Evolutionary conservation across 2,797 vertebrate species (phyloP).

Genomic region (Acropternis orthonyx): DNA sequence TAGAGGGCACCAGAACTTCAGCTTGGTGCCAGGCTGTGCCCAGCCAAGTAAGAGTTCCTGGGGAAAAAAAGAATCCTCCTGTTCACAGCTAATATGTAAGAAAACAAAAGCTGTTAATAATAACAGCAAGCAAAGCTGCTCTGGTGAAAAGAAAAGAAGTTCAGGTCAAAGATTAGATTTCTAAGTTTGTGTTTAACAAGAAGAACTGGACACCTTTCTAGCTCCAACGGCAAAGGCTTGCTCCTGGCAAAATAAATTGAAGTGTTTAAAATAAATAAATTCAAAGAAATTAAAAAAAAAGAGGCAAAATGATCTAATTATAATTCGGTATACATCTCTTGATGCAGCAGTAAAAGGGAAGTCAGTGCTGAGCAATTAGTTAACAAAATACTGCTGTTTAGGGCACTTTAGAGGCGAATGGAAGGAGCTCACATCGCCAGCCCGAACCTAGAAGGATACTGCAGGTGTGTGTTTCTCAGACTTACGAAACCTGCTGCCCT

Average conservation of each 20-base stretch:
- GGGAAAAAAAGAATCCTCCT: background rate
- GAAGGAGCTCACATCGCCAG: background rate
- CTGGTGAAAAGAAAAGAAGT: background rate
- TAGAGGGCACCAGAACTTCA: conserved; percentile 63
- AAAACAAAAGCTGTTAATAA: background rate
- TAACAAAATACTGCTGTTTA: background rate
- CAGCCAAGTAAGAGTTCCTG: background rate
- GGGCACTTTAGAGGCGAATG: background rate
- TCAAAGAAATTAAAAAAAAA: background rate
- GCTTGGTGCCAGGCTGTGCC: background rate
- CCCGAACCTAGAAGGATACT: background rate
- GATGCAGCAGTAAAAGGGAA: background rate
- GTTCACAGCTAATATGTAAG: background rate
- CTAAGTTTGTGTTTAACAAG: background rate
- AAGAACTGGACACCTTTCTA: background rate
- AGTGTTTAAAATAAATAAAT: background rate
- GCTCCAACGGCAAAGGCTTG: background rate
- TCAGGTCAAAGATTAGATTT: background rate
- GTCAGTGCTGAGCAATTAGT: background rate
- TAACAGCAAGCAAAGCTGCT: background rate
- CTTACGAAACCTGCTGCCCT: background rate
- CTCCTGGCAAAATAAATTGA: background rate
- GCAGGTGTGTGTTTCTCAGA: background rate
- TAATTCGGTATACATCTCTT: background rate
- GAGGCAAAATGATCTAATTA: background rate